phyloP scores from a whole-genome alignment of 2,888 invertebrate species.

The Leptopilina drosophilae region DNA sequence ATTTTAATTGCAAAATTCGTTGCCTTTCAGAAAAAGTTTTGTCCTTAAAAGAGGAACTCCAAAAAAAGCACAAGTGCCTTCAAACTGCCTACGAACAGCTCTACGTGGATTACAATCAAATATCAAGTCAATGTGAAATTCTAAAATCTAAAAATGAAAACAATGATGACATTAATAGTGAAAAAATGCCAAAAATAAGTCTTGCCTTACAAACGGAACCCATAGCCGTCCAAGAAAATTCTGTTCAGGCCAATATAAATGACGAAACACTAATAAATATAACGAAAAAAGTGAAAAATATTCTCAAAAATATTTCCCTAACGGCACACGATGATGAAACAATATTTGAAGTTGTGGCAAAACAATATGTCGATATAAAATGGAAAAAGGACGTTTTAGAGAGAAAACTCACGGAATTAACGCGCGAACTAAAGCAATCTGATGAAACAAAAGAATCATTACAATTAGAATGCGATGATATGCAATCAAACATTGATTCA shows the following conservation, averaged over 20 bases:
- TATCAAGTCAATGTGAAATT: slow-evolving; percentile 66
- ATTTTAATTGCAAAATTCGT: not conserved
- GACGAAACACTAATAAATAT: slow-evolving; percentile 66
- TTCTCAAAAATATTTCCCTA: slow-evolving; percentile 74
- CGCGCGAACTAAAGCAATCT: slow-evolving; percentile 67
- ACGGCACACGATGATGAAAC: slow-evolving; percentile 70
- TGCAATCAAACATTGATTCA: slow-evolving; percentile 73
- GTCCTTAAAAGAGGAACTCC: slow-evolving; percentile 76
- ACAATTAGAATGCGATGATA: slow-evolving; percentile 71
- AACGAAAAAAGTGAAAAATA: slow-evolving; percentile 68
- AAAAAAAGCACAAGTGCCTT: slow-evolving; percentile 79
- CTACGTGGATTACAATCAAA: slow-evolving; percentile 72
- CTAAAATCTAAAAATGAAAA: slow-evolving; percentile 32
- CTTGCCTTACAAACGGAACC: slow-evolving; percentile 18
- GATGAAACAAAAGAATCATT: slow-evolving; percentile 68
- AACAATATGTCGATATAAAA: slow-evolving; percentile 66
- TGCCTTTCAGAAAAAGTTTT: slow-evolving; percentile 72
- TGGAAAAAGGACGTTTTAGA: slow-evolving; percentile 75
- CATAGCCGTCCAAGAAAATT: slow-evolving; percentile 42
- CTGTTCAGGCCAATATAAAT: slow-evolving; percentile 19
- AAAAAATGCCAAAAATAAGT: slow-evolving; percentile 42
- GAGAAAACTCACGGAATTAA: slow-evolving; percentile 72
- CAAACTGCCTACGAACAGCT: slow-evolving; percentile 79
- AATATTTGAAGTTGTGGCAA: slow-evolving; percentile 66
- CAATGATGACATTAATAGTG: slow-evolving; percentile 39